These are phyloP conservation scores for Crematogaster levior DNA, from an alignment of 2,888 invertebrate species.

Conservation along the genomic window DNA sequence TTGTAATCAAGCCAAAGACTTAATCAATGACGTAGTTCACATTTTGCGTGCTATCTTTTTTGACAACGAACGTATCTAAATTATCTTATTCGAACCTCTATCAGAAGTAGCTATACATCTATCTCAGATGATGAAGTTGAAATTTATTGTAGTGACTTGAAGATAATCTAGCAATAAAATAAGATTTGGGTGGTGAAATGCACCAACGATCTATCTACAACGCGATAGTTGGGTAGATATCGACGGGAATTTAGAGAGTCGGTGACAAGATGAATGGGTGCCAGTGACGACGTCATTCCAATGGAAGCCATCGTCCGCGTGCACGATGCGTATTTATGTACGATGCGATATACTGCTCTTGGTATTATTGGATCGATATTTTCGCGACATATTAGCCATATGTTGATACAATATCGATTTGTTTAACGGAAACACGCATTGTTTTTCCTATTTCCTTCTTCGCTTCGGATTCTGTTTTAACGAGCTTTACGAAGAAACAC, in stretches of 20 bases:
- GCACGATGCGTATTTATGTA: constrained; percentile 31
- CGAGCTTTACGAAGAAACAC: not conserved
- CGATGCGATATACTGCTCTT: constrained; percentile 5
- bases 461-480: not conserved
- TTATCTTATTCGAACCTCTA: not conserved
- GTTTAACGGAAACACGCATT: constrained; percentile 15
- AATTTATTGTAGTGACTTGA: constrained; percentile 11
- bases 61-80: not conserved
- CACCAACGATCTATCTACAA: not conserved
- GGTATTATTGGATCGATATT: constrained; percentile 30
- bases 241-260: constrained; percentile 62
- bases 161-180: not conserved
- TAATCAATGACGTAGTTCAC: not conserved
- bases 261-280: constrained; percentile 66
- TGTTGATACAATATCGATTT: constrained; percentile 35
- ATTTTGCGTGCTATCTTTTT: not conserved
- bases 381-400: constrained; percentile 35
- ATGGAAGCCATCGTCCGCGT: constrained; percentile 23
- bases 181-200: not conserved
- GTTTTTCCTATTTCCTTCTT: not conserved
- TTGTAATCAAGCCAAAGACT: constrained; percentile 19
- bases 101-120: not conserved
- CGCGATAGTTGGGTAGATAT: constrained; percentile 42
- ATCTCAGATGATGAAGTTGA: not conserved
- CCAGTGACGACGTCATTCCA: constrained; percentile 54